Evolutionary conservation across 2,113 vertebrate genomes (phyloP).

Genomic region (Echinops telfairi): DNA sequence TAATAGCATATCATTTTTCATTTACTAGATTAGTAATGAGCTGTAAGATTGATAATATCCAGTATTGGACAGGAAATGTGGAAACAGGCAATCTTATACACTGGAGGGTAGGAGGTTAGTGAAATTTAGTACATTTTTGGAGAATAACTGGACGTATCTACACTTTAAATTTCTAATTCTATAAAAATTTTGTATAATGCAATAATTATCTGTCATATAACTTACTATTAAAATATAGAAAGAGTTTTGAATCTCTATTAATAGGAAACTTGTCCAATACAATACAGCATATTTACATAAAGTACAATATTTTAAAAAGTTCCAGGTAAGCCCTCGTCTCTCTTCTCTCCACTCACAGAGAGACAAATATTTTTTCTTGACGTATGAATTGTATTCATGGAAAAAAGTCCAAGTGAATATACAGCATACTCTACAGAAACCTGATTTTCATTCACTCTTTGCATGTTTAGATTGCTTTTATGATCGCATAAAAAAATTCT

Average conservation of each 20-base stretch:
- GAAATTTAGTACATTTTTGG: conserved; percentile 22
- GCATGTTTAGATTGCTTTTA: neutral
- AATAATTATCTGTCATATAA: no score
- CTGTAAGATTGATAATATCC: conserved; percentile 1
- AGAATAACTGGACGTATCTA: neutral
- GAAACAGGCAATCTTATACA: neutral
- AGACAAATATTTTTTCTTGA: conserved; percentile 14
- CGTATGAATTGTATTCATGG: conserved; percentile 17
- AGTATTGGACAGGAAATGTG: neutral
- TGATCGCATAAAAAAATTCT: neutral
- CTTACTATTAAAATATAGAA: no score
- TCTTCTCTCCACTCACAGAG: neutral
- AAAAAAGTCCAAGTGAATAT: neutral
- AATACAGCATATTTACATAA: conserved; percentile 12
- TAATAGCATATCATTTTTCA: conserved; percentile 32
- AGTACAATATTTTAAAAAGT: neutral
- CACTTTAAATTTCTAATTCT: no score
- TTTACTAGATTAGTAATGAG: conserved; percentile 2
- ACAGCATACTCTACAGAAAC: neutral
- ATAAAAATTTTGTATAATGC: no score
- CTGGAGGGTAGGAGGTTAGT: neutral
- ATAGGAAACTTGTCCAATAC: neutral
- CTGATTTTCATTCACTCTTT: neutral
- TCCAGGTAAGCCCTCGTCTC: neutral
- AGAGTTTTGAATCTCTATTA: no score